phyloP scores from a whole-genome alignment of 2,113 vertebrate species.

The Tenebrosternarchus preto region DNA sequence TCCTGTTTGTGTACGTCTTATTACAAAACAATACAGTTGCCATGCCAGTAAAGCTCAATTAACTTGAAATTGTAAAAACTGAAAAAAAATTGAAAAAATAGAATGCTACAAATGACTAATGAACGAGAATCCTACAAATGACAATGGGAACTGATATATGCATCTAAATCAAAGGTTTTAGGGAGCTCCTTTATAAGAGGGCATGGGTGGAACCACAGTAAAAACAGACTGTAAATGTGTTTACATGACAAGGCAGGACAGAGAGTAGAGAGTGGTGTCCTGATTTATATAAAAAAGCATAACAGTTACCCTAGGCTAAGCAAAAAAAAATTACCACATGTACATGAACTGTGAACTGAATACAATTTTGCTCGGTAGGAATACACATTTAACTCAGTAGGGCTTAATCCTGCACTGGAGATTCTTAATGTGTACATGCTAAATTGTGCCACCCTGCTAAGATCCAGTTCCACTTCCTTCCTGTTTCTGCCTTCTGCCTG shows the following conservation, averaged over 20 bases:
- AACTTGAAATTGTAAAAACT: too few relatives aligned
- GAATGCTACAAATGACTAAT: constrained; percentile 64
- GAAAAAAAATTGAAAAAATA: too few relatives aligned
- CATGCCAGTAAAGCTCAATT: too few relatives aligned
- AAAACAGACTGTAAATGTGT: neutral
- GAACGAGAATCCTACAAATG: too few relatives aligned
- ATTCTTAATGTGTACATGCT: constrained; percentile 37
- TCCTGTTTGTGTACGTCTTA: too few relatives aligned
- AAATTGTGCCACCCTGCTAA: constrained; percentile 18
- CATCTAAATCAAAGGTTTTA: constrained; percentile 48
- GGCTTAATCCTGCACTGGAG: constrained; percentile 28
- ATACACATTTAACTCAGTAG: constrained; percentile 37
- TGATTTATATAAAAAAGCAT: constrained; percentile 3
- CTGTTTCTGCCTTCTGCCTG: constrained; percentile 29
- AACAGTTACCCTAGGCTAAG: constrained; percentile 5
- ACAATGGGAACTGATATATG: constrained; percentile 51
- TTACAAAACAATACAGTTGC: too few relatives aligned
- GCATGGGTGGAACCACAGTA: neutral
- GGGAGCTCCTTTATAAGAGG: constrained; percentile 4
- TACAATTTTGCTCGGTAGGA: constrained; percentile 22
- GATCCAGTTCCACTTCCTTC: constrained; percentile 21
- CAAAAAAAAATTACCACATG: constrained; percentile 5
- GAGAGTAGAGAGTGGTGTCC: neutral
- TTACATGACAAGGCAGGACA: neutral
- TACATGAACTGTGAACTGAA: constrained; percentile 19